A percentile compares a stretch with the other conserved stretches of the same genome.
Conservation (phyloP, 2,113 vertebrate genomes). For the Onychostruthus taczanowskii region DNA sequence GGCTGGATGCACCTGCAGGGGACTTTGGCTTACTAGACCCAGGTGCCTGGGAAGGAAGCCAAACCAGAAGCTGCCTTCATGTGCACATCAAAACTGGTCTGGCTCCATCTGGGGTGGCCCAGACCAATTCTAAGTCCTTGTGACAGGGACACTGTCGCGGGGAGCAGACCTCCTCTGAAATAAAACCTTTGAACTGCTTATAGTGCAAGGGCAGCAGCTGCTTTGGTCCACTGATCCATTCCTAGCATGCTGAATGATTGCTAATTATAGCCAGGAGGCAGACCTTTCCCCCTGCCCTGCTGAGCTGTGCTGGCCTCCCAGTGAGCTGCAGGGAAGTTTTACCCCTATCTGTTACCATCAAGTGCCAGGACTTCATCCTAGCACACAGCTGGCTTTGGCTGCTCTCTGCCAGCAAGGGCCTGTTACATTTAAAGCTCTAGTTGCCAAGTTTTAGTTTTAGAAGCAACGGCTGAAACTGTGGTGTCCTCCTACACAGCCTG, state of each 20-base stretch:
- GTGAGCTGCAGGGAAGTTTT: neutral
- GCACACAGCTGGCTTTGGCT: neutral
- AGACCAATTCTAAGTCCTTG: neutral
- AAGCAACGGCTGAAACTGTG: neutral
- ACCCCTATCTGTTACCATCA: neutral
- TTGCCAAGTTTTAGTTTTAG: neutral
- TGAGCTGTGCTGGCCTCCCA: neutral
- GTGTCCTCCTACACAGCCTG: neutral
- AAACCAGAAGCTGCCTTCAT: neutral
- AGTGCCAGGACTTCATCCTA: neutral
- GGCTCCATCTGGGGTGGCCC: neutral
- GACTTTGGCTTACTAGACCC: neutral
- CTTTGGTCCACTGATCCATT: neutral
- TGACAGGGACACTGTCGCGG: neutral
- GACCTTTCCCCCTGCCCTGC: neutral
- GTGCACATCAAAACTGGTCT: rapidly evolving
- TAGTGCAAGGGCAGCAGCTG: rapidly evolving
- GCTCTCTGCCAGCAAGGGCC: neutral
- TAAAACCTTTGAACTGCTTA: neutral
- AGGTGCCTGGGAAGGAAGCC: neutral
- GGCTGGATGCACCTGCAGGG: neutral
- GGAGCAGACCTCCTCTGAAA: neutral
- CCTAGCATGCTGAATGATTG: neutral
- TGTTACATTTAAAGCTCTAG: neutral
- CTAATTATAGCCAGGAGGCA: neutral